phyloP scores from a whole-genome alignment of 2,797 vertebrate genomes.

The Kryptopterus vitreolus region DNA sequence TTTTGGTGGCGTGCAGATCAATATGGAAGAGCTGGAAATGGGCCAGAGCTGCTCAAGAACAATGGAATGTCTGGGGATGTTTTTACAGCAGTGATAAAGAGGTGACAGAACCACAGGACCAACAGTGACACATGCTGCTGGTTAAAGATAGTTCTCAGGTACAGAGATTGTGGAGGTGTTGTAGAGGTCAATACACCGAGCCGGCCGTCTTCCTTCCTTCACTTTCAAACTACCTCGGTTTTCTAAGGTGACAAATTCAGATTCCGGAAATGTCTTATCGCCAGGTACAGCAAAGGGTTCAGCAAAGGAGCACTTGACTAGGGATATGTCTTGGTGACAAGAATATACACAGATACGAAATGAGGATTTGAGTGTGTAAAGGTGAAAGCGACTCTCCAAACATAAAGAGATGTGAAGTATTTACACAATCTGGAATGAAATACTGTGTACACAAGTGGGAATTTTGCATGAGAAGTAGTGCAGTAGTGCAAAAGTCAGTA shows the following conservation, averaged over 20 bases:
- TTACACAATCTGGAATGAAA: too few relatives aligned
- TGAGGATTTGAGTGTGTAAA: too few relatives aligned
- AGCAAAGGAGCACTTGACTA: too few relatives aligned
- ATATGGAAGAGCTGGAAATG: slow-evolving; percentile 39
- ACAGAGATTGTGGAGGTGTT: slow-evolving; percentile 27
- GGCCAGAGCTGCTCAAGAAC: slow-evolving; percentile 29
- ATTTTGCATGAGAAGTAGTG: too few relatives aligned
- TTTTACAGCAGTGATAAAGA: slow-evolving; percentile 44
- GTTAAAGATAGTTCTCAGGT: slow-evolving; percentile 44
- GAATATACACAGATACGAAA: too few relatives aligned
- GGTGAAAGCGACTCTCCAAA: too few relatives aligned
- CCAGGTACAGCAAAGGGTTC: too few relatives aligned
- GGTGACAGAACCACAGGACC: slow-evolving; percentile 38
- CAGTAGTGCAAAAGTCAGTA: too few relatives aligned
- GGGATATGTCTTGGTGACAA: too few relatives aligned
- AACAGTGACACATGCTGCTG: slow-evolving; percentile 23
- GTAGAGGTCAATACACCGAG: slow-evolving; percentile 34
- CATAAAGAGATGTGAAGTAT: too few relatives aligned
- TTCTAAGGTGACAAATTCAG: not conserved
- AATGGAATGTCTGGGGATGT: slow-evolving; percentile 44
- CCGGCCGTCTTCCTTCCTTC: not conserved
- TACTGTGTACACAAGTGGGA: too few relatives aligned
- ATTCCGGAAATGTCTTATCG: too few relatives aligned
- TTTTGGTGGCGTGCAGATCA: slow-evolving; percentile 31
- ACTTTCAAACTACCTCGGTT: not conserved